Percentiles rank a stretch among this genome's conserved stretches.
These are phyloP conservation scores for Calyptommatus sinebrachiatus DNA, from an alignment of 2,113 vertebrate genomes.

Conservation along the genomic window DNA sequence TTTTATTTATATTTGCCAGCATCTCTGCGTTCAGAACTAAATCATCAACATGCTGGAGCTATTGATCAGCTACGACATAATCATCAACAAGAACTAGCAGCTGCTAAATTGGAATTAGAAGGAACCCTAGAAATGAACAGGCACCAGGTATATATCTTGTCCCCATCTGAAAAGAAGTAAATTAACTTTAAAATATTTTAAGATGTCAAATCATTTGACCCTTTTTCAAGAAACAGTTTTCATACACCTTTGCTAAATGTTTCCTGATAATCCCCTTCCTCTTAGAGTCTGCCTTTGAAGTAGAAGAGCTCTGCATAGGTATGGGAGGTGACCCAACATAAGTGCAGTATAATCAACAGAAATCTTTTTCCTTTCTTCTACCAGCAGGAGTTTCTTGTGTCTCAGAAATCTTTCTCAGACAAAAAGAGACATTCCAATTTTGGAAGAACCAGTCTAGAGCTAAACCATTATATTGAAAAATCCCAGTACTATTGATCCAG, in stretches of 20 bases:
- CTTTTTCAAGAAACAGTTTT: slow-evolving; percentile 16
- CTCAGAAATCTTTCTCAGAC: neutral
- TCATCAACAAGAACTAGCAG: slow-evolving; percentile 88
- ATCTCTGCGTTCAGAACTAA: slow-evolving; percentile 92
- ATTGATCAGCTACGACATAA: slow-evolving; percentile 90
- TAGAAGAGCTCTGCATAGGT: neutral
- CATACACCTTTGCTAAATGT: neutral
- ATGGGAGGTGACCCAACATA: no score
- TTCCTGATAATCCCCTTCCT: neutral
- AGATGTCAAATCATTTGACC: neutral
- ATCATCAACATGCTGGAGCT: slow-evolving; percentile 92
- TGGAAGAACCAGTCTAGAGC: neutral
- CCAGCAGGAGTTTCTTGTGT: neutral
- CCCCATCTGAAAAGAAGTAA: neutral
- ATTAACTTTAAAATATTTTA: neutral
- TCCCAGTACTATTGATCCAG: neutral
- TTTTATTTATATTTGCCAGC: slow-evolving; percentile 68
- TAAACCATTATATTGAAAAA: neutral
- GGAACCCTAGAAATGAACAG: slow-evolving; percentile 85
- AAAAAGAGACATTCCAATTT: neutral
- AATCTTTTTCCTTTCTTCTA: neutral
- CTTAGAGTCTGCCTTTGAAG: neutral
- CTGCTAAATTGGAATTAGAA: slow-evolving; percentile 87
- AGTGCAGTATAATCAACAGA: neutral
- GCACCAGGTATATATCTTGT: slow-evolving; percentile 75